These are phyloP conservation scores for Diarsia dahlii DNA, from an alignment of 2,888 invertebrate species.

Conservation along the genomic window DNA sequence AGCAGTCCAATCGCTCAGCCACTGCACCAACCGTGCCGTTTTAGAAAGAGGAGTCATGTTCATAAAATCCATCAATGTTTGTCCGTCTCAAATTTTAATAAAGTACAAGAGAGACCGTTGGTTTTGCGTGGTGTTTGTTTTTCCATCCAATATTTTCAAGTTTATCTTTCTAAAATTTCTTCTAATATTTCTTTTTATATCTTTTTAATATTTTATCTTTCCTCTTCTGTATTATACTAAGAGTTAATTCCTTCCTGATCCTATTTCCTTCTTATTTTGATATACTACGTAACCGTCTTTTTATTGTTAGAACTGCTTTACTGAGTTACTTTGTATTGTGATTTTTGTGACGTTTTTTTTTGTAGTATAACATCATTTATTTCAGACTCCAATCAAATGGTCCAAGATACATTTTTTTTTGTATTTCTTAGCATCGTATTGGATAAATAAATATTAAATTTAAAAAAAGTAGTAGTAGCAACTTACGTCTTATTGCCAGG, in stretches of 20 bases:
- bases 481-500: too few species aligned
- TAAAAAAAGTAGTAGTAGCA: too few species aligned
- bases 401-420: too few species aligned
- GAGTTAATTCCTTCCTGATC: slow-evolving; percentile 60
- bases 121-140: slow-evolving; percentile 1
- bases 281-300: slow-evolving; percentile 4
- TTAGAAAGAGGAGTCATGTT: neutral
- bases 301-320: neutral
- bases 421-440: too few species aligned
- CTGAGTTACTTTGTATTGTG: neutral
- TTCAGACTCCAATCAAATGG: too few species aligned
- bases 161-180: too few species aligned
- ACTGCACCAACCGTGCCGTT: too few species aligned
- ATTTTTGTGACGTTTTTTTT: too few species aligned
- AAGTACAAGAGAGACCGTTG: slow-evolving; percentile 6
- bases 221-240: slow-evolving; percentile 45
- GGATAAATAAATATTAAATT: too few species aligned
- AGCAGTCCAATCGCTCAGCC: too few species aligned
- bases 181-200: too few species aligned
- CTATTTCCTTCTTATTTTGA: slow-evolving; percentile 47
- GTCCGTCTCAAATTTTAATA: slow-evolving; percentile 8
- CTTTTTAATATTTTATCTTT: slow-evolving; percentile 42
- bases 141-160: slow-evolving; percentile 26
- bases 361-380: too few species aligned
- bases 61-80: slow-evolving; percentile 2